These are phyloP conservation scores for Anarsia innoxiella DNA, from an alignment of 2,888 invertebrate genomes.

Conservation along the genomic window DNA sequence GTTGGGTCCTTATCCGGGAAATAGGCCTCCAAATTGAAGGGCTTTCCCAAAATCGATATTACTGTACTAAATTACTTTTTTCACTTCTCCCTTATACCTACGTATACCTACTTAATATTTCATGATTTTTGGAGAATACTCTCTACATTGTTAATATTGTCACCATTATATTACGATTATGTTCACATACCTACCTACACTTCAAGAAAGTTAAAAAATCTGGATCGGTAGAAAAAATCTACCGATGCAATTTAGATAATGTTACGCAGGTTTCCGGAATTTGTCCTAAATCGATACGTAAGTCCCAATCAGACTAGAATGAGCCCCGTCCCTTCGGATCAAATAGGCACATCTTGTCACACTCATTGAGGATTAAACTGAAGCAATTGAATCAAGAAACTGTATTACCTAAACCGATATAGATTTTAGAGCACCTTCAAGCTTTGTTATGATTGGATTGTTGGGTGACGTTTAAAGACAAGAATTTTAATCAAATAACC, in stretches of 20 bases:
- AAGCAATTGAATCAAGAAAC: slow-evolving; percentile 4
- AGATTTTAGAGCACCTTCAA: no score
- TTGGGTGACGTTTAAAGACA: no score
- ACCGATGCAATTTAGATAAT: neutral
- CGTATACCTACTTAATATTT: neutral
- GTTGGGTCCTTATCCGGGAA: neutral
- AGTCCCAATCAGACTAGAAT: slow-evolving; percentile 3
- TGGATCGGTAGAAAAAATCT: no score
- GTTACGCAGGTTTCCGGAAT: neutral
- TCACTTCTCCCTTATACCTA: neutral
- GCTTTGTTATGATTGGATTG: no score
- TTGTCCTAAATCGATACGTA: slow-evolving; percentile 4
- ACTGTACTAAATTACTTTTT: neutral
- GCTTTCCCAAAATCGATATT: neutral
- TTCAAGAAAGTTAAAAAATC: no score
- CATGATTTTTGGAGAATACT: no score
- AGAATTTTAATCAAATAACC: no score
- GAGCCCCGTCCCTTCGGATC: neutral
- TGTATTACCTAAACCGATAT: neutral
- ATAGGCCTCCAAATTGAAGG: neutral
- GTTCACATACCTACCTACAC: no score
- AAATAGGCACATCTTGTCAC: slow-evolving; percentile 1
- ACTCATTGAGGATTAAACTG: slow-evolving; percentile 1
- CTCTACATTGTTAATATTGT: no score
- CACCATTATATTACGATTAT: no score